phyloP scores from a whole-genome alignment of 2,888 invertebrate species.

The Barypeithes pellucidus region DNA sequence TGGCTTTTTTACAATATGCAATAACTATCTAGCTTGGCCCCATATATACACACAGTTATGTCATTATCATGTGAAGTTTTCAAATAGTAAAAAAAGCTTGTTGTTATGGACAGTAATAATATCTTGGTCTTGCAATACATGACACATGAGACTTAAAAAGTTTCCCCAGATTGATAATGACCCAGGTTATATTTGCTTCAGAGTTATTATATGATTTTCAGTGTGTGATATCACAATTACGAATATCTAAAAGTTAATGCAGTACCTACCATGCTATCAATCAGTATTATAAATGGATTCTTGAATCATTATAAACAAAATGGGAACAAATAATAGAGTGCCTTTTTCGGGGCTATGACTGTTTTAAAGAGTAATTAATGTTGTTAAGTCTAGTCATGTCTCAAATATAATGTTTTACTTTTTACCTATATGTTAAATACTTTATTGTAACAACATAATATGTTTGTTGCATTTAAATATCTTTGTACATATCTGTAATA shows the following conservation, averaged over 20 bases:
- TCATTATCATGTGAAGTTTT: too few species aligned
- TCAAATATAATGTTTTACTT: conserved; percentile 25
- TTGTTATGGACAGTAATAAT: too few species aligned
- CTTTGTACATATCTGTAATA: conserved; percentile 30
- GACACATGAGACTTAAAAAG: too few species aligned
- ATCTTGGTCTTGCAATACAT: too few species aligned
- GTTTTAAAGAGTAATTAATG: conserved; percentile 21
- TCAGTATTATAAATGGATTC: conserved; percentile 35
- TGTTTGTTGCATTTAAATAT: conserved; percentile 33
- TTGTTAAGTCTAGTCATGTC: conserved; percentile 43
- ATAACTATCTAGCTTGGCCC: too few species aligned
- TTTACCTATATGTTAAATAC: conserved; percentile 26
- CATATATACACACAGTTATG: too few species aligned
- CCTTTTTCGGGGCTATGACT: conserved; percentile 36
- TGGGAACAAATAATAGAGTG: conserved; percentile 25
- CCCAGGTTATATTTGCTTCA: too few species aligned
- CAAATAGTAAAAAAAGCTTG: too few species aligned
- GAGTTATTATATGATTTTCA: too few species aligned
- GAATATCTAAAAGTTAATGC: conserved; percentile 12
- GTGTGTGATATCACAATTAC: too few species aligned
- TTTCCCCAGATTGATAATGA: too few species aligned
- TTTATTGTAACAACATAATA: conserved; percentile 4
- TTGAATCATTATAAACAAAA: conserved; percentile 10
- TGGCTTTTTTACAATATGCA: too few species aligned
- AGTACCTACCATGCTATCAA: not conserved